Base-by-base conservation (phyloP, 2,888 invertebrate genomes). In the Allacma fusca region DNA sequence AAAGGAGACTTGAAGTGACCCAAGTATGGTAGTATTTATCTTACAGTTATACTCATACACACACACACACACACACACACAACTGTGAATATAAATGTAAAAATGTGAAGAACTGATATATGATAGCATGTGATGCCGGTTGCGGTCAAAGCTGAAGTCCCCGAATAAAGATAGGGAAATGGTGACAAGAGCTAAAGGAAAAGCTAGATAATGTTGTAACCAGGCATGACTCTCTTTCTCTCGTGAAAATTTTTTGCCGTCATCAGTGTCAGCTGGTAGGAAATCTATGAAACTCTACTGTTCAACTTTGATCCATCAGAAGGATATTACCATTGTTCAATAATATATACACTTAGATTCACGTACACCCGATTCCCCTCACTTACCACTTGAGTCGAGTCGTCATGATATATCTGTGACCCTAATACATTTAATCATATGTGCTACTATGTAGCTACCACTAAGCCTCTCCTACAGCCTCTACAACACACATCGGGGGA, bases 261-360 rank as follows among this genome's bases (percentile, higher is more conserved):
- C 75, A 76, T 78, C 78, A 78, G 78, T 78, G 78, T 78, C 78
- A 78, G 78, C 78, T 78, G 29, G 76, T 24, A 24, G 67, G 44
- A 68, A 78, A 76, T 67, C 44, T 70, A 50, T 23, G 16, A 62
- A 24, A 16, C 62, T 62, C 62, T 62, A 23, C 34, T 44, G 19
- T 57, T 78, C 74, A 78, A 78, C 78, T 78, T 75, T 78, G 77
- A 74, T 78, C 75, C 65, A 62, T 64, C 67, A 69, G n/a, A 29
- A 29, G 74, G 70, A 64, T 62, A 68, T 65, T 44, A 70, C 34
- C 19, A 67, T 29, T 68, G 69, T 68, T 64, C 76, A 64, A 69
- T 76, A 43, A 76, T 64, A 57, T 70, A 62, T 76, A 29, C 23
- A 59, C 59, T 59, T 19, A n/a, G 13, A n/a, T n/a, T n/a, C n/a